Conservation (phyloP, 2,888 invertebrate species). For the Argyresthia albistria region DNA sequence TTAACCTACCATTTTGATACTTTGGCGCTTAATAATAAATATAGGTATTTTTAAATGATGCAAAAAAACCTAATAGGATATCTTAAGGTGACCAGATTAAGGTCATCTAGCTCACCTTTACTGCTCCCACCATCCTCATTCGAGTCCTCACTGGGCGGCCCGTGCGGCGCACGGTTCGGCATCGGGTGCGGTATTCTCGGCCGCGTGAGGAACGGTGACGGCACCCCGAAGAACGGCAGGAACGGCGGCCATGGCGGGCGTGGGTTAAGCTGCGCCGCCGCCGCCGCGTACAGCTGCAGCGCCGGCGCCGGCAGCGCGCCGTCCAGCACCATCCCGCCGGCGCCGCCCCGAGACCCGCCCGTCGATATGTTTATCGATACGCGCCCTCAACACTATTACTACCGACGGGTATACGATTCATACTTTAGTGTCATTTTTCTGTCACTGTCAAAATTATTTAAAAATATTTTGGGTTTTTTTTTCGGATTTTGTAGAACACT, state of each 20-base stretch:
- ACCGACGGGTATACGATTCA: conserved; percentile 10
- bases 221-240: conserved; percentile 73
- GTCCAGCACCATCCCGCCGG: conserved; percentile 75
- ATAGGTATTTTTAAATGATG: too few species aligned
- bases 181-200: conserved; percentile 53
- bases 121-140: conserved; percentile 68
- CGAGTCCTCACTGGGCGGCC: conserved; percentile 69
- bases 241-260: conserved; percentile 75
- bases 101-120: conserved; percentile 39
- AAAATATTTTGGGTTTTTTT: too few species aligned
- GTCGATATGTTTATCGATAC: conserved; percentile 45
- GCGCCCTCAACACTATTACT: conserved; percentile 31
- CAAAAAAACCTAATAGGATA: too few species aligned
- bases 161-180: conserved; percentile 54
- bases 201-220: conserved; percentile 69
- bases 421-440: conserved; percentile 7
- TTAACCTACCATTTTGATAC: too few species aligned
- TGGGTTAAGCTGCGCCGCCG: conserved; percentile 73
- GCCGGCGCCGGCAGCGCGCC: conserved; percentile 77
- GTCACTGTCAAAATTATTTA: neutral
- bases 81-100: neutral
- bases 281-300: conserved; percentile 79
- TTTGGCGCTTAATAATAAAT: too few species aligned
- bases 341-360: conserved; percentile 17
- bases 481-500: too few species aligned